Evolutionary conservation across 53 echinoderm and acorn worm species (phyloP).

Genomic region (Echinometra lucunter): DNA sequence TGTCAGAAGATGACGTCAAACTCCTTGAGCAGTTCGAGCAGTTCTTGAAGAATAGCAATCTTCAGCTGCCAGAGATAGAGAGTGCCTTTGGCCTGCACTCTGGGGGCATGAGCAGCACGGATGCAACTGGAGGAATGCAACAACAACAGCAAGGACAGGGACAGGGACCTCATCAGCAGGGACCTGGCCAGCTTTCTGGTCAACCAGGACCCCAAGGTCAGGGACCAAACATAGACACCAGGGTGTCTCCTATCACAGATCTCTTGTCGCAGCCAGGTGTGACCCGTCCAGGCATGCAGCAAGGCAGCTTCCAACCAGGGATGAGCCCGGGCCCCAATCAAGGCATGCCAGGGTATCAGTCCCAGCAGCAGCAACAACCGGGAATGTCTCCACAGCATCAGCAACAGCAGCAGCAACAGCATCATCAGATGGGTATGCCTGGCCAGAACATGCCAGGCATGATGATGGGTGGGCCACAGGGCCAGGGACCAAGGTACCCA

Average conservation of each 20-base stretch:
- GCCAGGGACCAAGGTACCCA: constrained; percentile 61
- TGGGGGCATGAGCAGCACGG: constrained; percentile 21
- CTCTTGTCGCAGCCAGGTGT: constrained; percentile 54
- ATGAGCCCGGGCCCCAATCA: constrained; percentile 33
- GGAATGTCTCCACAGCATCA: constrained; percentile 60
- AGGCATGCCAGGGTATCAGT: constrained; percentile 51
- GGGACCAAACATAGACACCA: constrained; percentile 26
- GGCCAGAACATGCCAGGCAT: constrained; percentile 62
- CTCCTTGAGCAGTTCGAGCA: constrained; percentile 84
- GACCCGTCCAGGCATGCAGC: constrained; percentile 51
- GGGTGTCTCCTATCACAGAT: constrained; percentile 62
- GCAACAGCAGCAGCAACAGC: constrained; percentile 31
- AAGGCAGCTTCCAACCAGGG: constrained; percentile 53
- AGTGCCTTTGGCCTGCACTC: constrained; percentile 69
- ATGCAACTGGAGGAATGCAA: constrained; percentile 44
- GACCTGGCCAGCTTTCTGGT: constrained; percentile 55
- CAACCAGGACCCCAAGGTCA: constrained; percentile 38
- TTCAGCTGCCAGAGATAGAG: constrained; percentile 73
- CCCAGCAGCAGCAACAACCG: constrained; percentile 63
- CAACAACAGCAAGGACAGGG: constrained; percentile 72
- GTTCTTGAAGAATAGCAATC: constrained; percentile 74
- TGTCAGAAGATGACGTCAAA: constrained; percentile 78
- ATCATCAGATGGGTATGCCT: constrained; percentile 68
- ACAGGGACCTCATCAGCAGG: constrained; percentile 40
- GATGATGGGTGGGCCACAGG: constrained; percentile 67